Evolutionary conservation across 92 coral and sea anemone species (phyloP).

Genomic region (Epizoanthus ramosus): DNA sequence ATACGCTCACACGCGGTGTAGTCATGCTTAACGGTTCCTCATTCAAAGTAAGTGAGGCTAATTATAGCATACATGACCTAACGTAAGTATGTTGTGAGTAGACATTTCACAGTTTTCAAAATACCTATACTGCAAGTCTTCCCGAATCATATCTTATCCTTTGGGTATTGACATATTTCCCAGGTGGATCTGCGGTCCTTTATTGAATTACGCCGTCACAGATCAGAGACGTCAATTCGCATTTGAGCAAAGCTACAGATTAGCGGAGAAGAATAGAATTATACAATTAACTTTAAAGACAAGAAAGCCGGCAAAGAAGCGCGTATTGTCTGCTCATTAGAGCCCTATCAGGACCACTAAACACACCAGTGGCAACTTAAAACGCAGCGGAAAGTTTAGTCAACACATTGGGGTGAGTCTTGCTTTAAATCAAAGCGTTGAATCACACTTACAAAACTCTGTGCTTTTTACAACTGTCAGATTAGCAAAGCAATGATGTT

Average conservation of each 20-base stretch:
- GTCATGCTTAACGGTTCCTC: conserved; percentile 18
- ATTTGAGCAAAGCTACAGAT: not conserved
- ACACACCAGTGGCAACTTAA: not conserved
- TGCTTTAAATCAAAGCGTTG: not conserved
- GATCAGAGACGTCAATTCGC: not conserved
- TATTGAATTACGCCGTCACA: conserved; percentile 9
- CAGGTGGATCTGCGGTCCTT: not conserved
- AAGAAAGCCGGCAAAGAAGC: not conserved
- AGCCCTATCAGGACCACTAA: not conserved
- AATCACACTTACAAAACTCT: not conserved
- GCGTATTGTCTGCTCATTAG: not conserved
- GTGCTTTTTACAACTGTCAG: not conserved
- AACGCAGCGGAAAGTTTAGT: not conserved
- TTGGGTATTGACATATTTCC: not conserved
- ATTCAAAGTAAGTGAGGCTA: not conserved
- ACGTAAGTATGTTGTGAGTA: not conserved
- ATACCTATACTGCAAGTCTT: not conserved
- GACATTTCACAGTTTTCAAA: not conserved
- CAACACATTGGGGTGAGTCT: conserved; percentile 43
- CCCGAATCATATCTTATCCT: not conserved
- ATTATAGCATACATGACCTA: conserved; percentile 27
- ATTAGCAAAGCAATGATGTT: conserved; percentile 5
- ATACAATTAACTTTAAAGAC: not conserved
- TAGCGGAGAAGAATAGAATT: not conserved
- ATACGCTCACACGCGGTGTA: conserved; percentile 34